These are phyloP conservation scores for Chaitophorus viminalis DNA, from an alignment of 2,888 invertebrate species.

Conservation along the genomic window DNA sequence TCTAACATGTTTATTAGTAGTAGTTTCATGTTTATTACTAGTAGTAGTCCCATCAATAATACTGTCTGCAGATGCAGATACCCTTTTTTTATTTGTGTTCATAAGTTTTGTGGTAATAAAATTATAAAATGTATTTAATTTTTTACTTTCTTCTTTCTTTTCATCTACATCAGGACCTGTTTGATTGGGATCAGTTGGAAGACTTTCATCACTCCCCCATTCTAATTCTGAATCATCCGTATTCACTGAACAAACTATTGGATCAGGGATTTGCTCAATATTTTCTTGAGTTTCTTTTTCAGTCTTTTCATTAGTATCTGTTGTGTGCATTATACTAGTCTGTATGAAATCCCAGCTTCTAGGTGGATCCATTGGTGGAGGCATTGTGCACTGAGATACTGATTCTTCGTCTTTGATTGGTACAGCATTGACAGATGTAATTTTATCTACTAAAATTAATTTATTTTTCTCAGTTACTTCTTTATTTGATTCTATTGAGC, in stretches of 20 bases:
- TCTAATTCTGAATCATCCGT: conserved; percentile 59
- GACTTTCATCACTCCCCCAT: conserved; percentile 61
- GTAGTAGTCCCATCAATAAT: conserved; percentile 26
- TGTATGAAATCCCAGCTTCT: conserved; percentile 67
- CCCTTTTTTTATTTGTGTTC: conserved; percentile 47
- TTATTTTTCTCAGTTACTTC: conserved; percentile 35
- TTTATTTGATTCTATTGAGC: conserved; percentile 3
- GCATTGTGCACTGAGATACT: conserved; percentile 65
- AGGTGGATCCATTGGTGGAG: conserved; percentile 66
- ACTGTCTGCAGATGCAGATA: conserved; percentile 53
- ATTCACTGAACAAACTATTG: conserved; percentile 45
- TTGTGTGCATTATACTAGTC: conserved; percentile 65
- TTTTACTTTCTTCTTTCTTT: conserved; percentile 48
- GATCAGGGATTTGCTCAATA: conserved; percentile 50
- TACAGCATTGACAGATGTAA: conserved; percentile 64
- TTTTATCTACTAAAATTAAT: conserved; percentile 53
- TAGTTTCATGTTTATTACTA: conserved; percentile 1
- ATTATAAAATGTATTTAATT: conserved; percentile 46
- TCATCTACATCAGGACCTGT: background rate
- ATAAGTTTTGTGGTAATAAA: conserved; percentile 48
- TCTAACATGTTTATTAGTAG: conserved; percentile 48
- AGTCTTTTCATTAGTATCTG: conserved; percentile 20
- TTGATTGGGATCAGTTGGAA: conserved; percentile 58
- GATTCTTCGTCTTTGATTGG: conserved; percentile 64
- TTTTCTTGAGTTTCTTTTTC: conserved; percentile 43